Evolutionary conservation across 2,888 invertebrate genomes (phyloP).

Genomic region (Drosophila multiciliata): DNA sequence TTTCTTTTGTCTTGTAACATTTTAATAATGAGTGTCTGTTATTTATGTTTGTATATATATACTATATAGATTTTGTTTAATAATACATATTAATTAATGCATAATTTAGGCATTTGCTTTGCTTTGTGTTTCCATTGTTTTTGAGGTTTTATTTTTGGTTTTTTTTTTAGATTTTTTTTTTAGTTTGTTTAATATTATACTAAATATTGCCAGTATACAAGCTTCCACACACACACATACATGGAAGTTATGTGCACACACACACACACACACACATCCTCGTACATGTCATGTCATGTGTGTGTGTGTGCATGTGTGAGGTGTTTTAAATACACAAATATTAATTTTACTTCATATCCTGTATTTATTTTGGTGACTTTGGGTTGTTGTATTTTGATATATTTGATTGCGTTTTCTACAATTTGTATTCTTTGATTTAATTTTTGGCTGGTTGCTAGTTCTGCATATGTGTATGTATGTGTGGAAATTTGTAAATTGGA

Average conservation of each 20-base stretch:
- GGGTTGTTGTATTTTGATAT: neutral
- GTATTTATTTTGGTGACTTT: constrained; percentile 2
- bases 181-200: constrained; percentile 45
- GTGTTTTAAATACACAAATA: neutral
- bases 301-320: constrained; percentile 11
- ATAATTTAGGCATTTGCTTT: constrained; percentile 68
- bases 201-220: constrained; percentile 57
- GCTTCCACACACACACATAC: constrained; percentile 50
- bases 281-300: constrained; percentile 24
- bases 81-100: constrained; percentile 63
- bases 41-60: constrained; percentile 31
- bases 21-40: constrained; percentile 25
- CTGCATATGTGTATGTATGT: constrained; percentile 26
- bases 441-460: neutral
- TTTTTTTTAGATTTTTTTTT: constrained; percentile 9
- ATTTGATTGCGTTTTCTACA: neutral
- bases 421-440: neutral
- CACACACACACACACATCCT: neutral
- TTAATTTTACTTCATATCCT: neutral
- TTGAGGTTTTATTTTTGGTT: constrained; percentile 17
- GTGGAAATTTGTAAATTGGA: constrained; percentile 29
- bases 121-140: constrained; percentile 44
- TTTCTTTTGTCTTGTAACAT: constrained; percentile 19
- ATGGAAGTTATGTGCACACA: constrained; percentile 2
- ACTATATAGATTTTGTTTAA: constrained; percentile 29